Conservation (phyloP, 2,113 vertebrate genomes). For the Sialia sialis region DNA sequence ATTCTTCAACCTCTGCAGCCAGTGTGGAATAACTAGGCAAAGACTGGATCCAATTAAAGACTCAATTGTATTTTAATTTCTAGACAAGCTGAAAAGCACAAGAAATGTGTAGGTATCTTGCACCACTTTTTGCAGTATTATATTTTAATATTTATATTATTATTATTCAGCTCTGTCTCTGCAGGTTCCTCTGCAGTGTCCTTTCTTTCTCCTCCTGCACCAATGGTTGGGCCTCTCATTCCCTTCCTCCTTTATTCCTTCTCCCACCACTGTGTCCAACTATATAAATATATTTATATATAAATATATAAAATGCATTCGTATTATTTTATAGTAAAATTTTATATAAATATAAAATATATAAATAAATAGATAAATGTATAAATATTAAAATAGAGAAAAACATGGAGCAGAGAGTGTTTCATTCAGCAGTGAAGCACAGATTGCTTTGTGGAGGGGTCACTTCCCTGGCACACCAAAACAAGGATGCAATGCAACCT, state of each 20-base stretch:
- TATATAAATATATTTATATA: too few relatives aligned
- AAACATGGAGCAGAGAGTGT: background rate
- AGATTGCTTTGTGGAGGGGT: background rate
- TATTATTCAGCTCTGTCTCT: background rate
- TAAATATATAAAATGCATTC: too few relatives aligned
- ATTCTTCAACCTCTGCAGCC: background rate
- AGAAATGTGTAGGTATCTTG: fast-evolving
- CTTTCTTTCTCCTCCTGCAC: background rate
- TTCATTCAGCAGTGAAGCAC: background rate
- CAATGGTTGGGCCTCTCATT: too few relatives aligned
- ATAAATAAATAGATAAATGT: too few relatives aligned
- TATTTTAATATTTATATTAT: background rate
- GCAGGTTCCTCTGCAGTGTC: background rate
- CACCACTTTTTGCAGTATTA: background rate
- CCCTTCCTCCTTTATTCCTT: background rate
- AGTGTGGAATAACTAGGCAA: background rate
- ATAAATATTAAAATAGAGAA: background rate
- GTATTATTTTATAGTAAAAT: too few relatives aligned
- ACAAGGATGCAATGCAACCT: background rate
- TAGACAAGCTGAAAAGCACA: background rate
- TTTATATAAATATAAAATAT: too few relatives aligned
- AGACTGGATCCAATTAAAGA: background rate
- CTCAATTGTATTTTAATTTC: background rate
- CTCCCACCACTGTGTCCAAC: fast-evolving
- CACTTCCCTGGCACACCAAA: background rate